Percentiles rank a stretch among this genome's conserved stretches.
These are phyloP conservation scores for Sialia sialis DNA, from an alignment of 2,113 vertebrate genomes.

Conservation along the genomic window DNA sequence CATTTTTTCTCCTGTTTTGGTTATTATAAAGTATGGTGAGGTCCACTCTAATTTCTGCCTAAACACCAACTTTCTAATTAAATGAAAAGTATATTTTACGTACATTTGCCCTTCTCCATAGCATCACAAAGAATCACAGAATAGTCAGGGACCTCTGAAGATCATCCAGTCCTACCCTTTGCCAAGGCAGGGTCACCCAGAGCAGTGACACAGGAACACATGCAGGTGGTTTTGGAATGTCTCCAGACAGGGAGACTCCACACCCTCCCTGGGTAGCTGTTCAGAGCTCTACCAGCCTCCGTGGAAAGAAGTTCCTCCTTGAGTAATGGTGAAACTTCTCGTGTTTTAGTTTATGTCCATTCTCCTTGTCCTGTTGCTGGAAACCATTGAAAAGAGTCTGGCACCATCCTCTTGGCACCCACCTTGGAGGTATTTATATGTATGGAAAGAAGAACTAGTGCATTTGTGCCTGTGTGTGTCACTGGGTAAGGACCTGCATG, in stretches of 20 bases:
- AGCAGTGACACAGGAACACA: fast-evolving
- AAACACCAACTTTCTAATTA: background rate
- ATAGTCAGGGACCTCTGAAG: background rate
- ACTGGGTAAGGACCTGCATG: background rate
- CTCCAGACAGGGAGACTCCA: background rate
- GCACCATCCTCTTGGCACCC: background rate
- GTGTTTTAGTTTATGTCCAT: fast-evolving
- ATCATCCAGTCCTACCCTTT: background rate
- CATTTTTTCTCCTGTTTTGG: background rate
- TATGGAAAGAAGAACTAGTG: background rate
- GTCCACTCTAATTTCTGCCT: background rate
- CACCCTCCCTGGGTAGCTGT: background rate
- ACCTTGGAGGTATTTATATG: fast-evolving
- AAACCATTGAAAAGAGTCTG: background rate
- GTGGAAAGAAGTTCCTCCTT: fast-evolving
- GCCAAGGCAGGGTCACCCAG: background rate
- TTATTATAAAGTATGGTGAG: background rate
- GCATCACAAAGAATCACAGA: background rate
- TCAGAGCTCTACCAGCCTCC: background rate
- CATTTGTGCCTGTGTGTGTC: background rate
- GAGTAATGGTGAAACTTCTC: fast-evolving
- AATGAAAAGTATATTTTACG: background rate
- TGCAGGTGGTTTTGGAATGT: background rate
- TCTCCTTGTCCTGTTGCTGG: background rate
- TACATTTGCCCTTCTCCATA: fast-evolving